Evolutionary conservation across 2,888 invertebrate genomes (phyloP).

Genomic region (Agriopis marginaria): DNA sequence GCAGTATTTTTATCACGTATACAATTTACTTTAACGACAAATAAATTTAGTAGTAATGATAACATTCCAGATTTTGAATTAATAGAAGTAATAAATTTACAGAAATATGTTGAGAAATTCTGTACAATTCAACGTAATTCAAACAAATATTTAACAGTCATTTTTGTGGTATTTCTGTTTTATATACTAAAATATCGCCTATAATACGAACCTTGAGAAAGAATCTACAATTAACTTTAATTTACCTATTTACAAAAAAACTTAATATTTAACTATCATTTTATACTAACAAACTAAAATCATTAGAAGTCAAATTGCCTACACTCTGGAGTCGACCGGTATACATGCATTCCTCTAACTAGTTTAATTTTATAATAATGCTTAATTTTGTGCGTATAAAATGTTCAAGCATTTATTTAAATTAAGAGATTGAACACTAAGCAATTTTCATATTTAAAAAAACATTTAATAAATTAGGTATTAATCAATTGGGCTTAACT

Average conservation of each 20-base stretch:
- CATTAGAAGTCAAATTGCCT: slow-evolving; percentile 24
- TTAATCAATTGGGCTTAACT: too few species aligned
- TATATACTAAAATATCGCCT: slow-evolving; percentile 27
- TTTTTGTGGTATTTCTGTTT: slow-evolving; percentile 69
- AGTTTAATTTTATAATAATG: slow-evolving; percentile 16
- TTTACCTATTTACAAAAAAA: slow-evolving; percentile 36
- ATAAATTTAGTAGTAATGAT: not conserved
- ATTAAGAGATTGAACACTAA: not conserved
- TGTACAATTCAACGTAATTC: slow-evolving; percentile 19
- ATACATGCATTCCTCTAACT: slow-evolving; percentile 15
- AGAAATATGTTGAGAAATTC: not conserved
- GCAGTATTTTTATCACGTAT: slow-evolving; percentile 82
- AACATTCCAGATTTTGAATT: not conserved
- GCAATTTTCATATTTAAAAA: not conserved
- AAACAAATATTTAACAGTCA: slow-evolving; percentile 53
- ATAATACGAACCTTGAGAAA: slow-evolving; percentile 44
- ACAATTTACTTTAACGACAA: slow-evolving; percentile 49
- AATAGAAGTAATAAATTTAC: not conserved
- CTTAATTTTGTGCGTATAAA: slow-evolving; percentile 36
- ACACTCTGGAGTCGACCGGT: slow-evolving; percentile 42
- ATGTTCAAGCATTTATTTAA: slow-evolving; percentile 11
- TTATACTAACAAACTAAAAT: not conserved
- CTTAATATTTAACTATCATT: not conserved
- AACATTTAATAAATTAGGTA: too few species aligned
- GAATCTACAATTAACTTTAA: slow-evolving; percentile 29